Percentiles rank a stretch among this genome's conserved stretches.
Conservation (phyloP, 2,113 vertebrate species). For the Ancistrus triradiatus region DNA sequence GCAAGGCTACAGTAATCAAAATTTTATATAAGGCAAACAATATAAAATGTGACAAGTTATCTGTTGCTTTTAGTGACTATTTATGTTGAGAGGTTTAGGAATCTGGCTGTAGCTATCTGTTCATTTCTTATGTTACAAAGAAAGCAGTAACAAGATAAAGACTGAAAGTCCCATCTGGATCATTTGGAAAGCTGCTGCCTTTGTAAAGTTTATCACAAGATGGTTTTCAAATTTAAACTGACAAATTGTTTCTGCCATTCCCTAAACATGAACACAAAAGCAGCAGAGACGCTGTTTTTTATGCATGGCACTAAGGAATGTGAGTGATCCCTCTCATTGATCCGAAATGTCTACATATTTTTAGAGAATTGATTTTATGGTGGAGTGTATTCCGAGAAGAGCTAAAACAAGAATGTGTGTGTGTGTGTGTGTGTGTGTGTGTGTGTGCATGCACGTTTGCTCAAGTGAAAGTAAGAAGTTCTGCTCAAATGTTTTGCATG, state of each 20-base stretch:
- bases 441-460: conserved; percentile 19
- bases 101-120: conserved; percentile 7
- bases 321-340: conserved; percentile 65
- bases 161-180: conserved; percentile 51
- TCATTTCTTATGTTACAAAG: not conserved
- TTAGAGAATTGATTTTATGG: conserved; percentile 70
- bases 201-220: conserved; percentile 38
- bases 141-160: conserved; percentile 41
- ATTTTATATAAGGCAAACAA: not conserved
- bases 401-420: too few species aligned
- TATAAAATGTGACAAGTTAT: not conserved
- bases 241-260: conserved; percentile 30
- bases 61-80: conserved; percentile 1
- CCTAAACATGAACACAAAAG: conserved; percentile 43
- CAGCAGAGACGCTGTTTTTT: conserved; percentile 64
- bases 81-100: not conserved
- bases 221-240: conserved; percentile 13
- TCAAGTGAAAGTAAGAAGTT: not conserved
- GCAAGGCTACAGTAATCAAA: not conserved
- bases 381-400: conserved; percentile 67
- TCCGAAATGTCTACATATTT: conserved; percentile 68
- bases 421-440: conserved; percentile 35
- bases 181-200: conserved; percentile 32
- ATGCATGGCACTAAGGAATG: conserved; percentile 53
- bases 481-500: conserved; percentile 4